Conservation (phyloP, 2,888 invertebrate species). For the Phengaris arion region DNA sequence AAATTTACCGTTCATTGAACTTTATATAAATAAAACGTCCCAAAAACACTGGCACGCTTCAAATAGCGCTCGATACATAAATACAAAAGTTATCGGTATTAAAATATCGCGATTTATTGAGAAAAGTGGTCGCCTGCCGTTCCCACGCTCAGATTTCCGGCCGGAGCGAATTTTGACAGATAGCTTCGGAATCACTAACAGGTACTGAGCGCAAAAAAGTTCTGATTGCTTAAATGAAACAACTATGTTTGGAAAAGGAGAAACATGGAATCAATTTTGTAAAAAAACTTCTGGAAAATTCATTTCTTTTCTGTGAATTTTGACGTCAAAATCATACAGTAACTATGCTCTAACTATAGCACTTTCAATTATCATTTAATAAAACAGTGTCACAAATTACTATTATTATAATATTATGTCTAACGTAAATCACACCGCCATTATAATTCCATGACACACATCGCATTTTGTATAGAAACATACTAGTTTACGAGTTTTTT, state of each 20-base stretch:
- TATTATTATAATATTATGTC: neutral
- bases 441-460: neutral
- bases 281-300: neutral
- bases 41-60: slow-evolving; percentile 23
- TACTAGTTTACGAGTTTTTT: too few species aligned
- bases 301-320: neutral
- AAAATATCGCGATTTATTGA: slow-evolving; percentile 70
- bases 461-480: neutral
- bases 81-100: slow-evolving; percentile 50
- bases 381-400: neutral
- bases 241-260: neutral
- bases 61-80: slow-evolving; percentile 27
- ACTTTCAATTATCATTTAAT: neutral
- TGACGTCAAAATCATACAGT: neutral
- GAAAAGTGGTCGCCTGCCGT: slow-evolving; percentile 65
- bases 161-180: slow-evolving; percentile 78
- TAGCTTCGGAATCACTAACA: slow-evolving; percentile 66
- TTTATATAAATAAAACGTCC: neutral
- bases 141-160: slow-evolving; percentile 74
- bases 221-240: neutral
- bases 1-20: neutral
- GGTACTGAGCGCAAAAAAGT: slow-evolving; percentile 59
- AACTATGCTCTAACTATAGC: neutral
- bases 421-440: neutral
- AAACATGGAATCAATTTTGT: neutral